Conservation (phyloP, 2,888 invertebrate genomes). For the Papilio demoleus region DNA sequence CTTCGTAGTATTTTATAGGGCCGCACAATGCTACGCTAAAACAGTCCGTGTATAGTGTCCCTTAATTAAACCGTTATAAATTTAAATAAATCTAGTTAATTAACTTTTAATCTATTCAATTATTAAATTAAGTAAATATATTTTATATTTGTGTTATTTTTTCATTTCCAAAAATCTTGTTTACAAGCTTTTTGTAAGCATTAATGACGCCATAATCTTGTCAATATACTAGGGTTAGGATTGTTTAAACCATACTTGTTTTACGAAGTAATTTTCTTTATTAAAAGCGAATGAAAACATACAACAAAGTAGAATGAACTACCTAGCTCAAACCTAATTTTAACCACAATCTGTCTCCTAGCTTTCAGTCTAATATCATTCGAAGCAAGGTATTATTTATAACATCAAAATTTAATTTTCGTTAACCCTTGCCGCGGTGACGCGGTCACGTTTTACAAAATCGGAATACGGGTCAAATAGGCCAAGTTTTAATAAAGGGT, state of each 20-base stretch:
- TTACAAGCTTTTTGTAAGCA: too few species aligned
- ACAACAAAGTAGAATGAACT: too few species aligned
- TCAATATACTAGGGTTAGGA: too few species aligned
- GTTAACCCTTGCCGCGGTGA: slow-evolving; percentile 5
- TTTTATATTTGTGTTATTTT: too few species aligned
- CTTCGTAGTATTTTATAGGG: too few species aligned
- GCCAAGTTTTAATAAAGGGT: slow-evolving; percentile 32
- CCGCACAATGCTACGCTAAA: not conserved
- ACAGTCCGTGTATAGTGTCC: not conserved
- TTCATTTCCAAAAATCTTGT: too few species aligned
- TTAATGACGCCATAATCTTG: too few species aligned
- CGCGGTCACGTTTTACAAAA: slow-evolving; percentile 22
- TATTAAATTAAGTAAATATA: too few species aligned
- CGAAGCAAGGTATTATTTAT: not conserved
- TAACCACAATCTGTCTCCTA: not conserved
- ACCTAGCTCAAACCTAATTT: not conserved
- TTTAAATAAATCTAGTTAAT: slow-evolving; percentile 16
- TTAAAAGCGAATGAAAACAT: too few species aligned
- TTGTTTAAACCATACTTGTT: too few species aligned
- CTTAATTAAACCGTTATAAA: not conserved
- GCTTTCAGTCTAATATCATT: not conserved
- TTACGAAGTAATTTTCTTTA: too few species aligned
- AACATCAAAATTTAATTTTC: slow-evolving; percentile 22
- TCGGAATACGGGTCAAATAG: slow-evolving; percentile 11
- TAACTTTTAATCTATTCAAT: slow-evolving; percentile 5